These are phyloP conservation scores for Reticulitermes speratus DNA, from an alignment of 1,140 invertebrate genomes.

Conservation along the genomic window DNA sequence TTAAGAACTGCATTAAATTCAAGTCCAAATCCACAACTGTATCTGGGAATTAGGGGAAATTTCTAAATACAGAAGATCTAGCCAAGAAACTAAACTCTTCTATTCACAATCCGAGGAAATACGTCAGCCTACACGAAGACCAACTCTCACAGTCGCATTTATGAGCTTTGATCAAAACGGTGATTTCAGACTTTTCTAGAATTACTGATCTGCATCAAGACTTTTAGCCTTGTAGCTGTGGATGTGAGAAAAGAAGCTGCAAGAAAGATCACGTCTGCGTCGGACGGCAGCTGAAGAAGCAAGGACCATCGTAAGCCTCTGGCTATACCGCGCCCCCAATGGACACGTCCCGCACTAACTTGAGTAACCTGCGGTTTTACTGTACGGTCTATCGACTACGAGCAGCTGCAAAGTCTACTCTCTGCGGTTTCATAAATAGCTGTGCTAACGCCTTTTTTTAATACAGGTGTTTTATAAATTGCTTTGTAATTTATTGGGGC, in stretches of 20 bases:
- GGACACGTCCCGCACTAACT: not conserved
- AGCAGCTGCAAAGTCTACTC: not conserved
- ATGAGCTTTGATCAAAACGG: no score
- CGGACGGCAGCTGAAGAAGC: not conserved
- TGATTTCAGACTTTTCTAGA: not conserved
- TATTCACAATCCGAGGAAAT: no score
- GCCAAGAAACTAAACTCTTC: no score
- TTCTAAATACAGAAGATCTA: no score
- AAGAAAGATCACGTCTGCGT: not conserved
- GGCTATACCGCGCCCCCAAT: not conserved
- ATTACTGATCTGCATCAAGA: not conserved
- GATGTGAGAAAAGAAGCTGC: not conserved
- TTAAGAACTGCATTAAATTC: no score
- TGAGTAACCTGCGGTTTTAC: not conserved
- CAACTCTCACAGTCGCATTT: no score
- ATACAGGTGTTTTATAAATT: not conserved
- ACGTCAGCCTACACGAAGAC: no score
- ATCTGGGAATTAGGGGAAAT: no score
- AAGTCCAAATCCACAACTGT: no score
- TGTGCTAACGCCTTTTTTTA: no score
- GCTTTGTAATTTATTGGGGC: not conserved
- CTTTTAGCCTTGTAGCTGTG: not conserved
- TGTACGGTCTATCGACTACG: not conserved
- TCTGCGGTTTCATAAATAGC: conserved; percentile 5
- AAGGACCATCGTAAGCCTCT: not conserved